phyloP scores from a whole-genome alignment of 2,888 invertebrate genomes.

The Mystacides longicornis region DNA sequence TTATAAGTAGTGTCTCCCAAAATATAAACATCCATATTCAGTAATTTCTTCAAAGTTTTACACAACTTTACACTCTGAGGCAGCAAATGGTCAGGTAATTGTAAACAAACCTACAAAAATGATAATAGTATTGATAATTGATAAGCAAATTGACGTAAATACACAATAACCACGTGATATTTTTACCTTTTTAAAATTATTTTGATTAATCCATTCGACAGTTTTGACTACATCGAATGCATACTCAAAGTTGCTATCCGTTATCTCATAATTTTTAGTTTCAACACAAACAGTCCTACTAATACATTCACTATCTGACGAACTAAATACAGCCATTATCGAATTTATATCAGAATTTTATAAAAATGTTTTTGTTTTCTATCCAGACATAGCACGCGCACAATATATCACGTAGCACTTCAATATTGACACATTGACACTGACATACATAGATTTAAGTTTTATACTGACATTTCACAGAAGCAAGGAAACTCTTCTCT shows the following conservation, averaged over 20 bases:
- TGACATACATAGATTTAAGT: no score
- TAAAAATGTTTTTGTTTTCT: not conserved
- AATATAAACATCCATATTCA: constrained; percentile 59
- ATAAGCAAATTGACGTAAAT: constrained; percentile 7
- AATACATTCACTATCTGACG: constrained; percentile 6
- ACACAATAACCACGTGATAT: not conserved
- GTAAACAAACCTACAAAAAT: constrained; percentile 69
- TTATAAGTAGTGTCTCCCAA: constrained; percentile 89
- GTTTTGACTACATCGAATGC: constrained; percentile 56
- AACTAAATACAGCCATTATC: constrained; percentile 4
- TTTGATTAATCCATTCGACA: constrained; percentile 61
- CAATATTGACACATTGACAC: not conserved
- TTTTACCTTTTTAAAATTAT: constrained; percentile 57
- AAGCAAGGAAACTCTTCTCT: no score
- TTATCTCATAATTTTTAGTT: not conserved
- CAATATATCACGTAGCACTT: constrained; percentile 13
- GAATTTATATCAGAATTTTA: not conserved
- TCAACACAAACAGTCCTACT: constrained; percentile 6
- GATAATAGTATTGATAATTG: not conserved
- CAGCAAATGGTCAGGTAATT: constrained; percentile 82
- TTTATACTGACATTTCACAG: no score
- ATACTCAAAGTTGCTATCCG: not conserved
- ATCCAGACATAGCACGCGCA: constrained; percentile 1
- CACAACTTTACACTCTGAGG: constrained; percentile 61
- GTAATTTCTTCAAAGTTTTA: constrained; percentile 42